Conservation (phyloP, 2,888 invertebrate genomes). For the Gisinianus flammeolus region DNA sequence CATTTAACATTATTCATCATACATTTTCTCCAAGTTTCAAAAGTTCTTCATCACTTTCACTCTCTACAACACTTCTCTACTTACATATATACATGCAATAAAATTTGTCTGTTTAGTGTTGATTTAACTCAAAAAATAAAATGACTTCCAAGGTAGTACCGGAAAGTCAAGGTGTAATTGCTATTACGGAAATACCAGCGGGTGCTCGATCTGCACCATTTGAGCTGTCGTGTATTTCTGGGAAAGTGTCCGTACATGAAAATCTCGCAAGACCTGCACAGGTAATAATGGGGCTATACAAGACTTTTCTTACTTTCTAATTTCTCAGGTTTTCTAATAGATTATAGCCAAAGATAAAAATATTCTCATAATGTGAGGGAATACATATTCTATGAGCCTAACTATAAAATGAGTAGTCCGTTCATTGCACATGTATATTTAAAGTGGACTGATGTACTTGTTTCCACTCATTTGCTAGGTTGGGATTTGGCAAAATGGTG, state of each 20-base stretch:
- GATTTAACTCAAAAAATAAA: neutral
- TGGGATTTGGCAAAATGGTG: slow-evolving; percentile 50
- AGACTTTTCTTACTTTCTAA: too few species aligned
- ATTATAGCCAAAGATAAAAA: too few species aligned
- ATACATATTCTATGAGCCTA: too few species aligned
- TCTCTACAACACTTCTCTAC: too few species aligned
- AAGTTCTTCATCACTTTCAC: too few species aligned
- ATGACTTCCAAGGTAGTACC: neutral
- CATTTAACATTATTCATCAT: neutral
- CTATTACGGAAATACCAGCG: slow-evolving; percentile 50
- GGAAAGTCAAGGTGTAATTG: slow-evolving; percentile 39
- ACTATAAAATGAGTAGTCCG: too few species aligned
- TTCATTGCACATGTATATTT: too few species aligned
- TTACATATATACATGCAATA: too few species aligned
- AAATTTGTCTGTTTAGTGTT: neutral
- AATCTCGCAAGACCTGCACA: neutral
- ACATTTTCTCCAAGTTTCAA: too few species aligned
- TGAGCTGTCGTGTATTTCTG: neutral
- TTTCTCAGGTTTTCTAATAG: too few species aligned
- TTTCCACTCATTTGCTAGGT: slow-evolving; percentile 50
- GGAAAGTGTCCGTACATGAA: neutral
- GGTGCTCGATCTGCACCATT: slow-evolving; percentile 51
- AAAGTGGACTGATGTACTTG: too few species aligned
- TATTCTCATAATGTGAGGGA: too few species aligned
- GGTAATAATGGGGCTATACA: neutral